Evolutionary conservation across 2,797 vertebrate genomes (phyloP).

Genomic region (Naso thynnoides): DNA sequence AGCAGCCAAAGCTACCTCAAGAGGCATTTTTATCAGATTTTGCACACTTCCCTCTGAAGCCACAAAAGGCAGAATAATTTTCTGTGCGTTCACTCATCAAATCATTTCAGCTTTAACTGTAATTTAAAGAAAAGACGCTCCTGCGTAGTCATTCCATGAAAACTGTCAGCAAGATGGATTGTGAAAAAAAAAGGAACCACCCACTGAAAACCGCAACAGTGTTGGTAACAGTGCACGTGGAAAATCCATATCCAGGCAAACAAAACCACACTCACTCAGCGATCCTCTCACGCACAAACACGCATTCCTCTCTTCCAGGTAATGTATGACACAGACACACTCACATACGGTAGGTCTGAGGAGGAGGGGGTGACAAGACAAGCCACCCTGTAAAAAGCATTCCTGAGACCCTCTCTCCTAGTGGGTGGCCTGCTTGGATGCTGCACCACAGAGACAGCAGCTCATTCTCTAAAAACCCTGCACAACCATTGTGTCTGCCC

Average conservation of each 20-base stretch:
- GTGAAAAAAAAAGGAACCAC: background rate
- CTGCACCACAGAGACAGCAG: conserved; percentile 29
- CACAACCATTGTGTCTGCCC: conserved; percentile 45
- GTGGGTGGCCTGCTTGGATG: conserved; percentile 78
- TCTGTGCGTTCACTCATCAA: background rate
- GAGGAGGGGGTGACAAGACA: conserved; percentile 38
- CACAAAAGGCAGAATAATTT: conserved; percentile 3
- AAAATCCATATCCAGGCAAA: conserved; percentile 43
- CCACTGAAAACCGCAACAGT: conserved; percentile 31
- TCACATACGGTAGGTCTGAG: conserved; percentile 39
- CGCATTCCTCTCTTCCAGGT: conserved; percentile 29
- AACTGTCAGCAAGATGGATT: conserved; percentile 10
- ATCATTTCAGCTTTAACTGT: background rate
- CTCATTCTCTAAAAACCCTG: conserved; percentile 12
- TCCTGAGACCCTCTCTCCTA: conserved; percentile 72
- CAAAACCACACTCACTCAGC: conserved; percentile 18
- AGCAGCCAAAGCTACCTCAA: too few relatives aligned
- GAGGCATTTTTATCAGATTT: background rate
- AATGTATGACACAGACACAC: conserved; percentile 31
- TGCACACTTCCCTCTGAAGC: background rate
- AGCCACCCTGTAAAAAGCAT: conserved; percentile 82
- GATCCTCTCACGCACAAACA: conserved; percentile 10
- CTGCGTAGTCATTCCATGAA: background rate
- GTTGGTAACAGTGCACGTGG: conserved; percentile 40
- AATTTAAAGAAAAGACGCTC: background rate